Conservation (phyloP, 2,888 invertebrate genomes). For the Leptura quadrifasciata region DNA sequence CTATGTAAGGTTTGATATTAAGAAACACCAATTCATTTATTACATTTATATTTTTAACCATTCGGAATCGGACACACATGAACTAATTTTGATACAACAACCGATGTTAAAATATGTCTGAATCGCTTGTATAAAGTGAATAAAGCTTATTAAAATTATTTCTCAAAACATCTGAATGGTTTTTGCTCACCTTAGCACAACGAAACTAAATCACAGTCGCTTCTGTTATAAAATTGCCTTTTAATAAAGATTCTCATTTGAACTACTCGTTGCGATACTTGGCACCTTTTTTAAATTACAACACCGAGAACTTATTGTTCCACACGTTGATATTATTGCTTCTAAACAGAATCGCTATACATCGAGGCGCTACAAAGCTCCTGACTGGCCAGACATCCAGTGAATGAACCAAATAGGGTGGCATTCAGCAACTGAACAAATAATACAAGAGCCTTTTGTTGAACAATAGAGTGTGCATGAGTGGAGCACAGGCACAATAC, state of each 20-base stretch:
- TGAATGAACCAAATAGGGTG: conserved; percentile 35
- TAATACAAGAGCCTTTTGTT: conserved; percentile 43
- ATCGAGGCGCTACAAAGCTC: conserved; percentile 66
- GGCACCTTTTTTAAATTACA: conserved; percentile 57
- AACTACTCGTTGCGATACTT: conserved; percentile 58
- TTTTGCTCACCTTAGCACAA: too few relatives aligned
- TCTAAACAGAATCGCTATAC: conserved; percentile 67
- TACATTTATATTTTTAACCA: too few relatives aligned
- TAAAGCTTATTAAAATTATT: too few relatives aligned
- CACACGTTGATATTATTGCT: conserved; percentile 64
- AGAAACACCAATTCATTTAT: too few relatives aligned
- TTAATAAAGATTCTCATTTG: conserved; percentile 16
- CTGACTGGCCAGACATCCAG: conserved; percentile 50
- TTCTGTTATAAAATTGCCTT: conserved; percentile 30
- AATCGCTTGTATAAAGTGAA: too few relatives aligned
- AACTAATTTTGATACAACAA: too few relatives aligned
- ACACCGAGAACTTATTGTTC: conserved; percentile 57
- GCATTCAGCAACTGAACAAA: conserved; percentile 46
- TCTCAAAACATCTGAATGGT: too few relatives aligned
- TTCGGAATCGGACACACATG: too few relatives aligned
- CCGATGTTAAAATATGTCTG: too few relatives aligned
- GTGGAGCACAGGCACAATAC: conserved; percentile 51
- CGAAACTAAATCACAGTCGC: neutral
- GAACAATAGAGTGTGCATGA: conserved; percentile 17
- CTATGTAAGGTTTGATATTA: too few relatives aligned